Percentiles rank a stretch among this genome's conserved stretches.
phyloP scores from a whole-genome alignment of 2,113 vertebrate genomes.

The Lasiurus borealis region DNA sequence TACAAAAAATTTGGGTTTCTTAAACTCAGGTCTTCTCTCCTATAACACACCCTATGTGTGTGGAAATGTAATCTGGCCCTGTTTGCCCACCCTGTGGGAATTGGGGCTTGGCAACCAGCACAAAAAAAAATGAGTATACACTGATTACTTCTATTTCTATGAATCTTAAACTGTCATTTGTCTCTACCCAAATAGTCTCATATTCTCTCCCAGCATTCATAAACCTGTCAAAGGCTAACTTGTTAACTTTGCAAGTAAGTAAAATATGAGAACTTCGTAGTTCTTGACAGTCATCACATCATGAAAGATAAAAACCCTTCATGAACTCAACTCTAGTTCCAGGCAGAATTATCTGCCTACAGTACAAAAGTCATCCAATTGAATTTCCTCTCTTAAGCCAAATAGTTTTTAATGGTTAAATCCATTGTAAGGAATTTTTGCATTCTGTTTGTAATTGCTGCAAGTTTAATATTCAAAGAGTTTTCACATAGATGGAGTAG shows the following conservation, averaged over 20 bases:
- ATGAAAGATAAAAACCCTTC: neutral
- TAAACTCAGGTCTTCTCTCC: neutral
- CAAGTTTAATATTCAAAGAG: neutral
- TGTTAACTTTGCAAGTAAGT: neutral
- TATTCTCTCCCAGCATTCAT: neutral
- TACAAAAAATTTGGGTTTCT: neutral
- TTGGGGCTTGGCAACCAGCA: neutral
- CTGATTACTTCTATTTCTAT: neutral
- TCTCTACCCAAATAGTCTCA: neutral
- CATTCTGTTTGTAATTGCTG: neutral
- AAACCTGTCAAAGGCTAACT: neutral
- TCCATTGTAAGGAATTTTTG: neutral
- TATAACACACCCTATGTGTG: neutral
- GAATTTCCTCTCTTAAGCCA: neutral
- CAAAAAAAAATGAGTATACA: neutral
- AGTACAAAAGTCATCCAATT: neutral
- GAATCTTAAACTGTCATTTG: neutral
- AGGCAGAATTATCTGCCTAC: neutral
- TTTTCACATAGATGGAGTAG: neutral
- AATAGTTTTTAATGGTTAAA: neutral
- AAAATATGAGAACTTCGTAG: neutral
- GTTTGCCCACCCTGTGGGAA: neutral
- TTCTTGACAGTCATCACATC: neutral
- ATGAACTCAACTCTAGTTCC: neutral
- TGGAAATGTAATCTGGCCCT: neutral